phyloP scores from a whole-genome alignment of 2,797 vertebrate species.

The Onychomys leucogaster region DNA sequence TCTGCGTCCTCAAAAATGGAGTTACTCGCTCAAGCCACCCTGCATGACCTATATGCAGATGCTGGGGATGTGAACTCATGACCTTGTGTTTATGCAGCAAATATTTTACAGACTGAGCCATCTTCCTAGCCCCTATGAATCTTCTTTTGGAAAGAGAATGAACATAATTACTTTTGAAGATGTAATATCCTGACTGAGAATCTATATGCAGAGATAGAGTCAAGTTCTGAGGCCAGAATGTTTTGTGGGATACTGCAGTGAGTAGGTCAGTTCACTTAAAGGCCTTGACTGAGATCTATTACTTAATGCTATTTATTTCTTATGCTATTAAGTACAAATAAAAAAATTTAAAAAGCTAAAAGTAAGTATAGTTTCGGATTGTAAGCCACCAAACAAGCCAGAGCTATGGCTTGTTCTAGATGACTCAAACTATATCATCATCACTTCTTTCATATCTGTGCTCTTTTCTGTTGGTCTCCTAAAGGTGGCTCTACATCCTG shows the following conservation, averaged over 20 bases:
- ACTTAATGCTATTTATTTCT: constrained; percentile 14
- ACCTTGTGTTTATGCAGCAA: not conserved
- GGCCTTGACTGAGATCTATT: not conserved
- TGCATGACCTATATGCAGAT: not conserved
- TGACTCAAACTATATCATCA: not conserved
- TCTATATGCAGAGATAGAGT: not conserved
- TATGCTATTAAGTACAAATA: not conserved
- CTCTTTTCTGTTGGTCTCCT: not conserved
- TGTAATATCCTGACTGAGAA: not conserved
- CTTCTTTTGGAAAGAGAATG: not conserved
- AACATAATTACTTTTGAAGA: not conserved
- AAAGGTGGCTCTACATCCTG: not conserved
- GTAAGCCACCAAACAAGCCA: not conserved
- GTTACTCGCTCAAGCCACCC: not conserved
- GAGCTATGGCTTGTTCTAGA: not conserved
- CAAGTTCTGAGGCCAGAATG: not conserved
- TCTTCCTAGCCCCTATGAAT: not conserved
- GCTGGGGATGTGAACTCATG: not conserved
- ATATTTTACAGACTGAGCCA: not conserved
- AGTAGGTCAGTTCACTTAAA: not conserved
- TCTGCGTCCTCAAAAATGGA: not conserved
- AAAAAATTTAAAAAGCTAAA: not conserved
- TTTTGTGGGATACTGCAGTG: not conserved
- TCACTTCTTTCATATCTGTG: not conserved
- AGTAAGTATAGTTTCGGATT: not conserved